A percentile compares a stretch with the other conserved stretches of the same genome.
phyloP scores from a whole-genome alignment of 2,113 vertebrate genomes.

The Syngnathus floridae region DNA sequence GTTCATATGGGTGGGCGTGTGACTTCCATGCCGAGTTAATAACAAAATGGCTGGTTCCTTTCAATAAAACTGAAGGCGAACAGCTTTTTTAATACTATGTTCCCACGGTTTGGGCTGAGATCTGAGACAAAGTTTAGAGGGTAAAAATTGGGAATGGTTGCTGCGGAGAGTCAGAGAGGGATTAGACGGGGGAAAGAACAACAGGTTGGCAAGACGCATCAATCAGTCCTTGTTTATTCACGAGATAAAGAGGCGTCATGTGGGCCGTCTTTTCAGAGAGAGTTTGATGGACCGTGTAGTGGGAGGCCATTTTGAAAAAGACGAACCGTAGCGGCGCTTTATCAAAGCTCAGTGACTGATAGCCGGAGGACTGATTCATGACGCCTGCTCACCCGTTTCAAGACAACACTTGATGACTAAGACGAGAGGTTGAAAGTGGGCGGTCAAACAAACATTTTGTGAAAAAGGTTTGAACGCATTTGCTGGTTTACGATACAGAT shows the following conservation, averaged over 20 bases:
- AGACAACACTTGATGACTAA: slow-evolving; percentile 7
- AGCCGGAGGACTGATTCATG: slow-evolving; percentile 23
- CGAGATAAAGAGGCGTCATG: slow-evolving; percentile 33
- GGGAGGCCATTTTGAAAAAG: slow-evolving; percentile 20
- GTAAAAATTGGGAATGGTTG: slow-evolving; percentile 15
- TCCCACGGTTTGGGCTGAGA: slow-evolving; percentile 13
- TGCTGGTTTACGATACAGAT: not conserved
- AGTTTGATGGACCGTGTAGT: slow-evolving; percentile 34
- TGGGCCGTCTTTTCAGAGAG: slow-evolving; percentile 31
- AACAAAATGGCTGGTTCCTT: slow-evolving; percentile 52
- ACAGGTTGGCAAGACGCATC: slow-evolving; percentile 29
- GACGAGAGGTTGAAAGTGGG: not conserved
- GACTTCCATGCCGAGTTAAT: slow-evolving; percentile 47
- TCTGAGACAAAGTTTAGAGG: slow-evolving; percentile 25
- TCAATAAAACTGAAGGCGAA: slow-evolving; percentile 44
- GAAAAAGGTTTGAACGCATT: not conserved
- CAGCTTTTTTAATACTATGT: slow-evolving; percentile 34
- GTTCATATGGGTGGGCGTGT: slow-evolving; percentile 31
- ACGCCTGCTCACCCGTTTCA: slow-evolving; percentile 8
- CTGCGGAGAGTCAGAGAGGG: slow-evolving; percentile 4
- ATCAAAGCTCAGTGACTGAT: slow-evolving; percentile 30
- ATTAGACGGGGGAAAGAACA: not conserved
- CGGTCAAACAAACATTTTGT: not conserved
- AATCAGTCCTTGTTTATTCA: slow-evolving; percentile 41
- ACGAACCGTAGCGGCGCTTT: slow-evolving; percentile 24